Evolutionary conservation across 1,140 invertebrate genomes (phyloP).

Genomic region (Zophobas atratus): DNA sequence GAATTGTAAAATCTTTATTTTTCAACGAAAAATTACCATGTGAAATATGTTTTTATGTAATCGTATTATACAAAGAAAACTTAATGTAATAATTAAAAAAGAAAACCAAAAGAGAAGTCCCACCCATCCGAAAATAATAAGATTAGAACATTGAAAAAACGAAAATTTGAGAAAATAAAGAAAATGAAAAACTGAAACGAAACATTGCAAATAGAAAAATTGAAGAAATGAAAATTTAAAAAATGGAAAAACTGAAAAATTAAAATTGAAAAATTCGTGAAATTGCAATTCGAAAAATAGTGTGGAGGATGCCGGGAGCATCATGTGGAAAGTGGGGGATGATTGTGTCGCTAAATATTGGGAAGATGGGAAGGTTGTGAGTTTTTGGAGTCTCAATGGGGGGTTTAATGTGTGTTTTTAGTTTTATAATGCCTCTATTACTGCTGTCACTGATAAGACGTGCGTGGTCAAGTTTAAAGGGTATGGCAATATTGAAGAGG

Average conservation of each 20-base stretch:
- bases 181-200: constrained; percentile 28
- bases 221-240: too few species aligned
- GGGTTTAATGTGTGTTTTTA: constrained; percentile 67
- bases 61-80: too few species aligned
- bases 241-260: constrained; percentile 58
- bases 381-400: too few species aligned
- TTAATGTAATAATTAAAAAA: too few species aligned
- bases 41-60: too few species aligned
- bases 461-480: constrained; percentile 89
- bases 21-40: too few species aligned
- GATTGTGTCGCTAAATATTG: constrained; percentile 91
- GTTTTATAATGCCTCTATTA: constrained; percentile 90
- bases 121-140: too few species aligned
- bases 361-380: constrained; percentile 87
- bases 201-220: constrained; percentile 46
- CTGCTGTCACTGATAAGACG: constrained; percentile 82
- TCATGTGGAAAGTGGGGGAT: constrained; percentile 84
- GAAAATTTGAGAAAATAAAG: too few species aligned
- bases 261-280: constrained; percentile 61
- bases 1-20: too few species aligned
- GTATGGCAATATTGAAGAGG: constrained; percentile 92
- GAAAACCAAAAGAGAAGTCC: too few species aligned
- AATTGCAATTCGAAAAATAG: constrained; percentile 64
- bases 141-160: constrained; percentile 6
- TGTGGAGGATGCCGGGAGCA: constrained; percentile 60